Evolutionary conservation across 2,797 vertebrate species (phyloP).

Genomic region (Spatula versicolor): DNA sequence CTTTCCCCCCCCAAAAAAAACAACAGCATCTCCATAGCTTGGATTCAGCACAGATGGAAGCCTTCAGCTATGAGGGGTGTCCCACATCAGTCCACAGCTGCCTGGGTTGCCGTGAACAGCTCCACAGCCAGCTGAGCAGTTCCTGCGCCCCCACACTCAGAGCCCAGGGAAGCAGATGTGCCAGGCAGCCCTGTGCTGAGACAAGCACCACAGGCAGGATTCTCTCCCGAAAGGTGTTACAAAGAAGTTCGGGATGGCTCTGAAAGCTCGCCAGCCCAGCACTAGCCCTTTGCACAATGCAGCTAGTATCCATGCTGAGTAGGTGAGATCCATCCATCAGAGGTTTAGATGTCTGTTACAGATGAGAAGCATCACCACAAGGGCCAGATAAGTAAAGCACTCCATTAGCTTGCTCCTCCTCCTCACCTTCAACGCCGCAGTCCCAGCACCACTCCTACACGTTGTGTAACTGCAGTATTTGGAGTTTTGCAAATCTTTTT

Average conservation of each 20-base stretch:
- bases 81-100: not conserved
- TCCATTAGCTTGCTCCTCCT: not conserved
- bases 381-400: not conserved
- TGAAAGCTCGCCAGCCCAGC: not conserved
- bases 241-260: not conserved
- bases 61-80: not conserved
- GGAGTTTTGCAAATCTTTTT: not conserved
- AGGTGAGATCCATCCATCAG: not conserved
- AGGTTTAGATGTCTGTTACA: not conserved
- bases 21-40: not conserved
- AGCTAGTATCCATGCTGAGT: not conserved
- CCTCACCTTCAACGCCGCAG: not conserved
- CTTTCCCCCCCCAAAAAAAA: not conserved
- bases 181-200: not conserved
- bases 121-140: not conserved
- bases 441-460: not conserved
- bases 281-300: not conserved
- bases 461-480: too few species aligned
- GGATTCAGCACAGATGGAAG: not conserved
- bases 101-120: not conserved
- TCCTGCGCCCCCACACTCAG: not conserved
- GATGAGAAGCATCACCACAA: not conserved
- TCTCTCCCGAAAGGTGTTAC: not conserved
- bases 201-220: not conserved
- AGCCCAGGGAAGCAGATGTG: not conserved